These are phyloP conservation scores for Hucho hucho DNA, from an alignment of 2,113 vertebrate genomes.

Conservation along the genomic window DNA sequence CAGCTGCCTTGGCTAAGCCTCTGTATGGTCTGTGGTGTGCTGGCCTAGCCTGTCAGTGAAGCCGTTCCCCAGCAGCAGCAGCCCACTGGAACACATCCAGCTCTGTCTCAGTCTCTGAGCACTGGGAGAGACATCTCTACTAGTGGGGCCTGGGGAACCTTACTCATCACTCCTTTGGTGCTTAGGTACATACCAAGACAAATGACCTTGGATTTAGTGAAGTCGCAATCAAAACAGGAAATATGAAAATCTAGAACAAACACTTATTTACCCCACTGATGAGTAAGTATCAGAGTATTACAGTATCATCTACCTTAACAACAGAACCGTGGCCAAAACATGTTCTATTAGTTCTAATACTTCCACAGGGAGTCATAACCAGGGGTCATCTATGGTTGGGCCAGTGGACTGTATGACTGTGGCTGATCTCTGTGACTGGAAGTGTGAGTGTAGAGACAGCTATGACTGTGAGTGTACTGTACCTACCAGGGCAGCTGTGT, in stretches of 20 bases:
- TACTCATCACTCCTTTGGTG: slow-evolving; percentile 1
- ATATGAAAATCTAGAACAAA: no score
- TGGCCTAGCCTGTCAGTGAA: not conserved
- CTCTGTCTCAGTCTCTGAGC: not conserved
- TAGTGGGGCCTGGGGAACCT: not conserved
- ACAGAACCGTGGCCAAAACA: no score
- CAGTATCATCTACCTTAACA: no score
- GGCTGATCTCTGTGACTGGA: not conserved
- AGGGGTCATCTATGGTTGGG: not conserved
- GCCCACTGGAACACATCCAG: slow-evolving; percentile 10
- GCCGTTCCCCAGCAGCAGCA: slow-evolving; percentile 27
- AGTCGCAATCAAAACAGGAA: not conserved
- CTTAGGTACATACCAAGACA: not conserved
- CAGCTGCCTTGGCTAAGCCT: slow-evolving; percentile 4
- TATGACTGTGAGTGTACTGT: slow-evolving; percentile 2
- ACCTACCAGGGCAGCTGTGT: slow-evolving; percentile 77
- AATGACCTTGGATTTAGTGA: not conserved
- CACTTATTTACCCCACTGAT: no score
- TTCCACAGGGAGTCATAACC: not conserved
- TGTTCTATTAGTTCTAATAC: not conserved
- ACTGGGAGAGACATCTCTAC: not conserved
- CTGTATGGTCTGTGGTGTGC: not conserved
- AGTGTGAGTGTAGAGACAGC: not conserved
- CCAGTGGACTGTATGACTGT: not conserved
- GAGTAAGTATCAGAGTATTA: no score